Evolutionary conservation across 2,797 vertebrate species (phyloP).

Genomic region (Sebastes kiyomatsui): DNA sequence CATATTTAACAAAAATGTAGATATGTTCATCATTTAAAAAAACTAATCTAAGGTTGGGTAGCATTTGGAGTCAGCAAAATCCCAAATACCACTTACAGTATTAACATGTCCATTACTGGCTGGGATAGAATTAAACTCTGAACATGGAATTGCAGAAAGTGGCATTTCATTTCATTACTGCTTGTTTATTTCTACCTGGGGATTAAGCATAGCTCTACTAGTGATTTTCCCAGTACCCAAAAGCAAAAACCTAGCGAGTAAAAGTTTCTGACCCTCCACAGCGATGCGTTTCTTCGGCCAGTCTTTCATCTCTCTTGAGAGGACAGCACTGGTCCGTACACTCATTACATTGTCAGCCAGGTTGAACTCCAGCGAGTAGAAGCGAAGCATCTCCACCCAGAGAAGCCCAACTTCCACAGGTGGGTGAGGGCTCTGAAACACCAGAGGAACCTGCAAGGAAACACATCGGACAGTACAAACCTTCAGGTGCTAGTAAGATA

Average conservation of each 20-base stretch:
- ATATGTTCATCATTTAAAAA: background rate
- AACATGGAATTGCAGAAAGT: background rate
- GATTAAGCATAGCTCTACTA: background rate
- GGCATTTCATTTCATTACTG: background rate
- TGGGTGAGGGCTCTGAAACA: conserved; percentile 76
- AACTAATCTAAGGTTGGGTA: too few species aligned
- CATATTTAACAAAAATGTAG: background rate
- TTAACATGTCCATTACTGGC: background rate
- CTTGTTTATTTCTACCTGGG: background rate
- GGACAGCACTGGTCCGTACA: conserved; percentile 85
- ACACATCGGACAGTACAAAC: background rate
- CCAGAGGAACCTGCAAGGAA: conserved; percentile 83
- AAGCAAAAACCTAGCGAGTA: background rate
- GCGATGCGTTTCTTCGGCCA: conserved; percentile 97
- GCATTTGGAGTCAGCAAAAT: background rate
- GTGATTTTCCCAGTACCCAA: background rate
- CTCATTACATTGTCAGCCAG: conserved; percentile 90
- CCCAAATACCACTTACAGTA: background rate
- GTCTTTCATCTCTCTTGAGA: conserved; percentile 92
- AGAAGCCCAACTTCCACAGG: conserved; percentile 85
- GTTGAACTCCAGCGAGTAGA: conserved; percentile 93
- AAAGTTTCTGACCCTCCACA: conserved; percentile 86
- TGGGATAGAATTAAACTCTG: background rate
- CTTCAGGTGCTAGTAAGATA: background rate
- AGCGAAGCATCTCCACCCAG: conserved; percentile 95